phyloP scores from a whole-genome alignment of 2,113 vertebrate genomes.

The Pseudorectes ferrugineus region DNA sequence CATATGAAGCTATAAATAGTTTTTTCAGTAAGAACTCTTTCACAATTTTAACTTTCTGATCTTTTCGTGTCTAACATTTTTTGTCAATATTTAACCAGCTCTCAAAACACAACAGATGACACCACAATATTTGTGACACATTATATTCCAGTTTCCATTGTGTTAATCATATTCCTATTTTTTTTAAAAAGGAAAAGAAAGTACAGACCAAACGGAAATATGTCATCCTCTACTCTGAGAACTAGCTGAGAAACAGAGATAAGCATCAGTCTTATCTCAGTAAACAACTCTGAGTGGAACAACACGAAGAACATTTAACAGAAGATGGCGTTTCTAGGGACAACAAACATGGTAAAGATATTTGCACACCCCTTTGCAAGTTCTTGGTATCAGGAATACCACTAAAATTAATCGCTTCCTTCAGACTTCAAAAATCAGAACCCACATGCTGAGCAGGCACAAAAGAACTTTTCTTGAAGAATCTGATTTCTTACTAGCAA shows the following conservation, averaged over 20 bases:
- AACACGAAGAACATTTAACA: background rate
- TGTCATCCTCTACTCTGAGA: background rate
- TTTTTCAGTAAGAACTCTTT: background rate
- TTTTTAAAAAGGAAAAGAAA: background rate
- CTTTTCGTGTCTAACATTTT: background rate
- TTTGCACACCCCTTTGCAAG: background rate
- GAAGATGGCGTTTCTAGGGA: background rate
- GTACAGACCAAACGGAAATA: background rate
- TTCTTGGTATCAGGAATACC: background rate
- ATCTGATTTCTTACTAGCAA: background rate
- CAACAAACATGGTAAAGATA: background rate
- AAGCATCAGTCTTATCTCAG: background rate
- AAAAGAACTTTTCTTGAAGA: background rate
- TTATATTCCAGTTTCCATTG: background rate
- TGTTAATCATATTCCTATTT: background rate
- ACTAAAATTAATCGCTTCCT: background rate
- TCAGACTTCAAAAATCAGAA: background rate
- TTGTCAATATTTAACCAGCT: background rate
- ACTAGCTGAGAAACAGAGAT: background rate
- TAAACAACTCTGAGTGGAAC: background rate
- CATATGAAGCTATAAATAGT: background rate
- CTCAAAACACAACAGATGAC: background rate
- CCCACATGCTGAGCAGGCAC: background rate
- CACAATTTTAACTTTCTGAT: background rate
- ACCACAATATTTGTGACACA: background rate